These are phyloP conservation scores for Aphrophora alni DNA, from an alignment of 2,888 invertebrate genomes.

Conservation along the genomic window DNA sequence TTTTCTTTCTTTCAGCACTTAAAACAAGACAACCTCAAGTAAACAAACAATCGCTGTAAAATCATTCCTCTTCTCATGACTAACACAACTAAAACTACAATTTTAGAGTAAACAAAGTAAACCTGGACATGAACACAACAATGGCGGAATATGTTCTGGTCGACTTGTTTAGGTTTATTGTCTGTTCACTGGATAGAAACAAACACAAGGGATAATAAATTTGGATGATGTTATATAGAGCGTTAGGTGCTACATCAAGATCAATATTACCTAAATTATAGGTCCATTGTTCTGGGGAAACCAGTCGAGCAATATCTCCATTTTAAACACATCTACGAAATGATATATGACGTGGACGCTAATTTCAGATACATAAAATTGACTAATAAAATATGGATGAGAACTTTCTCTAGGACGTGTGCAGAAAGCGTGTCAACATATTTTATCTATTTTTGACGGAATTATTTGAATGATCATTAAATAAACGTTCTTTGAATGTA, in stretches of 20 bases:
- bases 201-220: not conserved
- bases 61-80: too few species aligned
- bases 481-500: too few species aligned
- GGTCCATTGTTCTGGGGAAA: not conserved
- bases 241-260: not conserved
- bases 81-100: too few species aligned
- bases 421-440: not conserved
- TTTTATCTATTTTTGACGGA: too few species aligned
- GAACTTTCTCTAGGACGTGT: not conserved
- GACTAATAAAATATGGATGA: not conserved
- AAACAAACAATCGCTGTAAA: too few species aligned
- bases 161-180: not conserved
- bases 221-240: not conserved
- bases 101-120: too few species aligned
- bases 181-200: not conserved
- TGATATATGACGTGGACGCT: not conserved
- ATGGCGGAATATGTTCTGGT: too few species aligned
- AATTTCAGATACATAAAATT: not conserved
- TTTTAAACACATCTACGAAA: not conserved
- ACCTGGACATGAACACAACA: too few species aligned
- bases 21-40: too few species aligned
- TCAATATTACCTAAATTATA: not conserved
- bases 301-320: not conserved
- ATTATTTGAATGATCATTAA: too few species aligned
- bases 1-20: too few species aligned